phyloP scores from a whole-genome alignment of 2,888 invertebrate species.

The Drosophila percnosoma region DNA sequence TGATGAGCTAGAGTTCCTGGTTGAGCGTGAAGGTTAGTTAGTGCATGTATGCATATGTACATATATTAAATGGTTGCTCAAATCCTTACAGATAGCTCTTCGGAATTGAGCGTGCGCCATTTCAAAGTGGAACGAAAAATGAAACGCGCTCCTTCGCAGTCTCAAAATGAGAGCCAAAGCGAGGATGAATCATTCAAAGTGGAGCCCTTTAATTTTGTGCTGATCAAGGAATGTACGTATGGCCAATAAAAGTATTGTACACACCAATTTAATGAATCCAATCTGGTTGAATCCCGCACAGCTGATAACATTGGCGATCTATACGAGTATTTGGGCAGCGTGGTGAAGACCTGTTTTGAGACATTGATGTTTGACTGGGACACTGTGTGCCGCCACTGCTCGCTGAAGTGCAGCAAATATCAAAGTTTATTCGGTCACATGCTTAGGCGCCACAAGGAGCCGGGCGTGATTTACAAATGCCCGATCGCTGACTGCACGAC shows the following conservation, averaged over 20 bases:
- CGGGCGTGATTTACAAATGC: conserved; percentile 63
- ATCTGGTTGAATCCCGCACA: background rate
- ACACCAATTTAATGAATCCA: background rate
- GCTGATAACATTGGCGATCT: conserved; percentile 63
- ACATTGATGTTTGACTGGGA: conserved; percentile 68
- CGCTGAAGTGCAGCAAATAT: conserved; percentile 50
- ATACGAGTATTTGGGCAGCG: conserved; percentile 65
- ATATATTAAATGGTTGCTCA: background rate
- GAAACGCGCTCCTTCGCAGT: conserved; percentile 1
- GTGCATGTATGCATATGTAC: background rate
- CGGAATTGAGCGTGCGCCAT: conserved; percentile 21
- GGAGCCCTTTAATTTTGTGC: conserved; percentile 62
- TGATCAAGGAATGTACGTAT: conserved; percentile 62
- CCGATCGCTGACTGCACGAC: conserved; percentile 62
- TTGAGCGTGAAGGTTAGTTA: conserved; percentile 34
- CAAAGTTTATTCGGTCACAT: conserved; percentile 64
- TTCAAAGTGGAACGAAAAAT: conserved; percentile 38
- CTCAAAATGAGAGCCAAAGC: conserved; percentile 36
- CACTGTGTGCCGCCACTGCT: conserved; percentile 68
- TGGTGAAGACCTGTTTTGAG: conserved; percentile 71
- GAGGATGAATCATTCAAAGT: conserved; percentile 58
- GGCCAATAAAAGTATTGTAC: no score
- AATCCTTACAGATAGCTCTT: conserved; percentile 25
- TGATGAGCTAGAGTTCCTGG: conserved; percentile 42
- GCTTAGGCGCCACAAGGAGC: conserved; percentile 42